A percentile compares a stretch with the other conserved stretches of the same genome.
Evolutionary conservation across 2,113 vertebrate species (phyloP).

Genomic region (Todiramphus saurophagus): DNA sequence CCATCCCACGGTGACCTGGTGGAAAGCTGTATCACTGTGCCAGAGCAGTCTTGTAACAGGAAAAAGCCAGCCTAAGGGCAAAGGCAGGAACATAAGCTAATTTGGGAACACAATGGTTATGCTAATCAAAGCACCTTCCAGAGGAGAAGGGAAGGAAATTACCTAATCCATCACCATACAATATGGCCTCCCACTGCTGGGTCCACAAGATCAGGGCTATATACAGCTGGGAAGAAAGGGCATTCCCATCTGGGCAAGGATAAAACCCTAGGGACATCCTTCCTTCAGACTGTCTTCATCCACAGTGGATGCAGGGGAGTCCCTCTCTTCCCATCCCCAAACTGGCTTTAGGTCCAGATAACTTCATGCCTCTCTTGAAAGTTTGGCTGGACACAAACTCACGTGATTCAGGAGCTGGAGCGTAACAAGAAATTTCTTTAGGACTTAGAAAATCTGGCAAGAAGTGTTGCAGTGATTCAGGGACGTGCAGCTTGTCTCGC

Average conservation of each 20-base stretch:
- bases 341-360: background rate
- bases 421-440: background rate
- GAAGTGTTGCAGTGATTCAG: background rate
- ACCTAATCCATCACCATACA: background rate
- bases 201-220: background rate
- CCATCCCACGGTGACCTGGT: background rate
- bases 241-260: background rate
- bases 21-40: background rate
- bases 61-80: conserved; percentile 44
- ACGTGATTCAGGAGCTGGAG: background rate
- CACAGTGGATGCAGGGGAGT: background rate
- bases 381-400: background rate
- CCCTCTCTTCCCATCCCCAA: background rate
- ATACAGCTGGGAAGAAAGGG: background rate
- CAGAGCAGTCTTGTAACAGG: background rate
- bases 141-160: conserved; percentile 46
- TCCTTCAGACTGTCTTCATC: background rate
- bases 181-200: background rate
- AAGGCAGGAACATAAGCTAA: background rate
- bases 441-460: background rate
- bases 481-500: background rate
- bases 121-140: conserved; percentile 55
- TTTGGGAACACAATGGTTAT: conserved; percentile 34
- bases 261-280: background rate
- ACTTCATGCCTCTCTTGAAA: background rate